Base-by-base conservation (phyloP, 2,113 vertebrate genomes). In the Promerops cafer region DNA sequence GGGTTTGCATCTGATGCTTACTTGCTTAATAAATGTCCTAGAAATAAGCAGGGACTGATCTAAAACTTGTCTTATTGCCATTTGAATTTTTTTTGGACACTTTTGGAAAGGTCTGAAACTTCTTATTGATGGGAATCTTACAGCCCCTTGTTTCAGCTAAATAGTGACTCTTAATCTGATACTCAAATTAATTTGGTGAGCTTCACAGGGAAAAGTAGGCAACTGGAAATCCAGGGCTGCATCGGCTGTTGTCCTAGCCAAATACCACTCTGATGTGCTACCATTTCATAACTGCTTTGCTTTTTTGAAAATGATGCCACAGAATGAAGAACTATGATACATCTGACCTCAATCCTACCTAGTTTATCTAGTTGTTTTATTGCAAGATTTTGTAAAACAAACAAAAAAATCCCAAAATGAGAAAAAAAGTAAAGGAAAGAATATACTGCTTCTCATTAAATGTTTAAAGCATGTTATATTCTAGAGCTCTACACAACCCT, bases 361-460 rank as follows among this genome's bases (percentile, higher is more conserved):
- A 10, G 7, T 77, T 60, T 80, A 76, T 40, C 22, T 65, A n/a
- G 18, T 13, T 77, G 3, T 44, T 85, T 45, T 61, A 11, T 64
- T 72, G 6, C 1, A 71, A 54, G 9, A 2, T 23, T 89, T 86
- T 71, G 8, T 28, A 35, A 66, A 68, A 30, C 2, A 60, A 39
- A 31, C 8, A 54, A 13, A 74, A 33, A 30, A 39, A 10, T 9
- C 18, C 52, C 28, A 12, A 12, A 5, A 31, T 15, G 1, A 6
- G 23, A 4, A 2, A 11, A 16, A 30, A 15, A 1, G 3, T 3
- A 8, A 31, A 57, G 1, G 4, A 21, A 72, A 24, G 7, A 63
- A 44, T 20, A 42, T 6, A 11, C 20, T 72, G 16, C 2, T 30
- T 84, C n/a, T 75, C 12, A 13, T 74, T 33, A 52, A 57, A 31